A percentile compares a stretch with the other conserved stretches of the same genome.
Evolutionary conservation across 2,113 vertebrate species (phyloP).

Genomic region (Tringa solitaria): DNA sequence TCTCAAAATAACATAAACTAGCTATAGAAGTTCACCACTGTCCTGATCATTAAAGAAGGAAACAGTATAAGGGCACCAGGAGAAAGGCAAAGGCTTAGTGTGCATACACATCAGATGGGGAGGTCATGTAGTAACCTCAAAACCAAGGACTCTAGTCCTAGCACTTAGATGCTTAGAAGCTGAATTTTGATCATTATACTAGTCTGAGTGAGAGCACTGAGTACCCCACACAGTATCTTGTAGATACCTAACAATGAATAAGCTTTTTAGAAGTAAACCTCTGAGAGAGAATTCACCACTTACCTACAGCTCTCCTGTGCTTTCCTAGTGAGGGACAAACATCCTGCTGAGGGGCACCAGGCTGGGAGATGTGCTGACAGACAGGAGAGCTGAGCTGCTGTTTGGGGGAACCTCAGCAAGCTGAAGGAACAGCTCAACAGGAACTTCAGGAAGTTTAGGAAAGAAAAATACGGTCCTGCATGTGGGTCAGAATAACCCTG

Average conservation of each 20-base stretch:
- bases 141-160: no score
- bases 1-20: background rate
- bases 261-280: background rate
- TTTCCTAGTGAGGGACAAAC: background rate
- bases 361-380: background rate
- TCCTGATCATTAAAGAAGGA: background rate
- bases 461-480: background rate
- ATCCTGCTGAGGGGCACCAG: background rate
- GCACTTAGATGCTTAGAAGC: background rate
- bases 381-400: background rate
- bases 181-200: background rate
- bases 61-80: background rate
- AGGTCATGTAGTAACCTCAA: background rate
- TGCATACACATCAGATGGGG: background rate
- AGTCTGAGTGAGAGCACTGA: background rate
- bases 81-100: background rate
- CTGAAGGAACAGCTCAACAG: background rate
- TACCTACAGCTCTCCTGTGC: background rate
- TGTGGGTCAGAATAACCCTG: background rate
- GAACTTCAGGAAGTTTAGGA: background rate
- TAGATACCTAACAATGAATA: background rate
- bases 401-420: background rate
- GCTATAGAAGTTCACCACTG: background rate
- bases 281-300: background rate
- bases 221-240: background rate